These are phyloP conservation scores for Bucco capensis DNA, from an alignment of 2,113 vertebrate species.

Conservation along the genomic window DNA sequence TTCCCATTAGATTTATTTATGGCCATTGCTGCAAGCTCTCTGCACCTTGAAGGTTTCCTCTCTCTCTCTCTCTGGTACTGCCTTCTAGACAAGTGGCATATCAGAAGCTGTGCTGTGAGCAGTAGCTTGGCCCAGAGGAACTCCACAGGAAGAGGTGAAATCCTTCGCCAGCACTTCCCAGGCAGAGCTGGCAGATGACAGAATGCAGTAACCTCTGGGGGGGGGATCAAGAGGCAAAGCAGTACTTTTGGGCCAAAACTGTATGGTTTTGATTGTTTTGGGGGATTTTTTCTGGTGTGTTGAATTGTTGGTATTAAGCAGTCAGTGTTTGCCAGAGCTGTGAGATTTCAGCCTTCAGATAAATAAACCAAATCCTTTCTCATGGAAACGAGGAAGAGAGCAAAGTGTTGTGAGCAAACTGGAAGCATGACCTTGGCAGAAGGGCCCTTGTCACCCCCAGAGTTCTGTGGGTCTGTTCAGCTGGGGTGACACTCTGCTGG, in stretches of 20 bases:
- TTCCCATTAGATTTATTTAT: neutral
- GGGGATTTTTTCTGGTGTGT: neutral
- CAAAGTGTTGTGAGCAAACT: neutral
- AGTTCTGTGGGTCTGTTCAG: neutral
- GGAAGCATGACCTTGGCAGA: neutral
- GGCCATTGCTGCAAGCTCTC: neutral
- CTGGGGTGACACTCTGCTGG: neutral
- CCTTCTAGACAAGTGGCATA: neutral
- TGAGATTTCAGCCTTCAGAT: neutral
- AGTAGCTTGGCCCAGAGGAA: neutral
- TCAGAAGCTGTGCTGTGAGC: neutral
- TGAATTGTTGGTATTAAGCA: neutral
- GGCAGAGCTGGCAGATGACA: neutral
- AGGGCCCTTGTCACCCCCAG: neutral
- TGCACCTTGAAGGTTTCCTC: neutral
- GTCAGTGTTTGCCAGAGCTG: neutral
- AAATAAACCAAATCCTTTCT: neutral
- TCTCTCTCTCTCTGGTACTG: neutral
- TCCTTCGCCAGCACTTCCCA: neutral
- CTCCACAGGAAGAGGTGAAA: neutral
- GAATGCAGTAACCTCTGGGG: neutral
- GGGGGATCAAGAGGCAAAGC: neutral
- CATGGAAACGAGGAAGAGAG: neutral
- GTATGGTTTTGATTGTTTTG: neutral
- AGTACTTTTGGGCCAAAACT: neutral